Percentiles rank a stretch among this genome's conserved stretches.
phyloP scores from a whole-genome alignment of 2,113 vertebrate genomes.

The Lampris incognitus region DNA sequence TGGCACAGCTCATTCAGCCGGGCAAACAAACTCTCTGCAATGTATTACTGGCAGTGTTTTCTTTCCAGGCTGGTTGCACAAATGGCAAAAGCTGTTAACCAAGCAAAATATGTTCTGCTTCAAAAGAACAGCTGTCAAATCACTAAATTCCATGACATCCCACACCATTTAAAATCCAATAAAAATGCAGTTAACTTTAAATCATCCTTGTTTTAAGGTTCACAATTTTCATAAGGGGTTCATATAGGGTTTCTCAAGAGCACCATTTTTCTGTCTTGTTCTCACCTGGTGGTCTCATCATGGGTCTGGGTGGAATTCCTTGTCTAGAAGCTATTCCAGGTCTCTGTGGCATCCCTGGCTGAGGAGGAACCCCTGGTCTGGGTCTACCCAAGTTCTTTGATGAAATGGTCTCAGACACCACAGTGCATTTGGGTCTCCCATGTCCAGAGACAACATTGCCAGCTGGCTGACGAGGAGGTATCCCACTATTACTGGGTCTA shows the following conservation, averaged over 20 bases:
- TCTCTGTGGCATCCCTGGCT: slow-evolving; percentile 62
- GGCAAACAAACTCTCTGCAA: slow-evolving; percentile 39
- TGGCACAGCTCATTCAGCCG: slow-evolving; percentile 45
- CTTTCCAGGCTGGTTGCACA: not conserved
- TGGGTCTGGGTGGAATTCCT: slow-evolving; percentile 67
- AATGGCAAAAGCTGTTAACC: not conserved
- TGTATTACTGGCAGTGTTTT: not conserved
- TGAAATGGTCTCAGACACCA: slow-evolving; percentile 96
- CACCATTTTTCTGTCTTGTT: not conserved
- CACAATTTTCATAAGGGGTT: not conserved
- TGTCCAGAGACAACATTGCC: slow-evolving; percentile 72
- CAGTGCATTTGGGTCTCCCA: slow-evolving; percentile 89
- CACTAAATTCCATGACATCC: not conserved
- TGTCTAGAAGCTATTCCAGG: slow-evolving; percentile 75
- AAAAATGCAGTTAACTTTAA: not conserved
- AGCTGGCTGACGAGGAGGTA: slow-evolving; percentile 48
- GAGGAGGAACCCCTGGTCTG: slow-evolving; percentile 60
- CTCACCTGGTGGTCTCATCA: slow-evolving; percentile 83
- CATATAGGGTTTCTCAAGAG: not conserved
- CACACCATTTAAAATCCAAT: not conserved
- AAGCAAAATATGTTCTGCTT: not conserved
- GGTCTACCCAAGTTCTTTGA: slow-evolving; percentile 88
- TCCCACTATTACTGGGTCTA: slow-evolving; percentile 63
- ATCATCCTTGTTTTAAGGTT: too few species aligned
- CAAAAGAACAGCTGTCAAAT: not conserved